Conservation (phyloP, 2,888 invertebrate genomes). For the Bugulina stolonifera region DNA sequence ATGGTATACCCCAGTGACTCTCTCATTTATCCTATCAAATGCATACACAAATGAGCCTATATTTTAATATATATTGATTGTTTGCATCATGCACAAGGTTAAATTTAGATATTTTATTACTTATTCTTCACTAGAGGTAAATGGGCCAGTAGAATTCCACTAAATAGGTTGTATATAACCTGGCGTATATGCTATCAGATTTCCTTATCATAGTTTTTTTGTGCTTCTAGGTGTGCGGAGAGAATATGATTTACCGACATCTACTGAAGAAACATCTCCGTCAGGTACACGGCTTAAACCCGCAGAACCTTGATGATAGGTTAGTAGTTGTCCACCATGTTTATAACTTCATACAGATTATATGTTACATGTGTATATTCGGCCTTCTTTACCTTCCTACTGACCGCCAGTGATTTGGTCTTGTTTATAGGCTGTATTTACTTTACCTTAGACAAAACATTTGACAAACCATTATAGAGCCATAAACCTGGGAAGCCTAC, state of each 20-base stretch:
- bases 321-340: not conserved
- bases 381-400: too few species aligned
- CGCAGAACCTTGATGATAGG: slow-evolving; percentile 23
- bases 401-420: too few species aligned
- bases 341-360: too few species aligned
- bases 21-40: not conserved
- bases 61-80: not conserved
- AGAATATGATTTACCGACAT: slow-evolving; percentile 18
- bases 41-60: too few species aligned
- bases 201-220: too few species aligned
- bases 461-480: not conserved
- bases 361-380: too few species aligned
- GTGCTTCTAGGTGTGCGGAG: slow-evolving; percentile 15
- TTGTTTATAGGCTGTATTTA: too few species aligned
- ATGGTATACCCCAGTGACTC: not conserved
- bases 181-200: too few species aligned
- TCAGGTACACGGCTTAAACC: not conserved
- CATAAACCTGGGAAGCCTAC: not conserved
- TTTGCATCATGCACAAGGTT: not conserved
- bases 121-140: not conserved
- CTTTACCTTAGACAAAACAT: not conserved
- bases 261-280: slow-evolving; percentile 15
- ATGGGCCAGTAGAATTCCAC: too few species aligned
- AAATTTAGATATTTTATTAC: not conserved
- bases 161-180: too few species aligned